Evolutionary conservation across 2,797 vertebrate species (phyloP).

Genomic region (Pseudomugil tenellus): DNA sequence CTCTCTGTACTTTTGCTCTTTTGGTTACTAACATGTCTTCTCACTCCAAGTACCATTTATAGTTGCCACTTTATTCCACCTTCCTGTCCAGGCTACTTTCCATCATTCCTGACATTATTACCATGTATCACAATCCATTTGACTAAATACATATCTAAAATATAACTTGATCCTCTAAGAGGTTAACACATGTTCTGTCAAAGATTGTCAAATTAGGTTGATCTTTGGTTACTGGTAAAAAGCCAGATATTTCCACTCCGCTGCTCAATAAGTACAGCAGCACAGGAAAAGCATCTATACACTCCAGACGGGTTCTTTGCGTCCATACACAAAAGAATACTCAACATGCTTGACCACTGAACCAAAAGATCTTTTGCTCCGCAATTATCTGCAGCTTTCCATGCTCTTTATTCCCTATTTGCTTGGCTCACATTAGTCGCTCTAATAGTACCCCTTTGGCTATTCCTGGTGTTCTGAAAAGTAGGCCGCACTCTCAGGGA

Average conservation of each 20-base stretch:
- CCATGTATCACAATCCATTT: conserved; percentile 27
- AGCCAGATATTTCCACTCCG: conserved; percentile 14
- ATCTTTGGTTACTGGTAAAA: conserved; percentile 45
- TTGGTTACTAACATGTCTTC: conserved; percentile 25
- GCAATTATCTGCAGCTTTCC: conserved; percentile 75
- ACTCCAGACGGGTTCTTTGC: conserved; percentile 18
- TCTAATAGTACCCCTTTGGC: conserved; percentile 76
- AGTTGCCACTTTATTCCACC: conserved; percentile 32
- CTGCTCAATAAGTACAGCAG: conserved; percentile 3
- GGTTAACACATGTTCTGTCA: conserved; percentile 42
- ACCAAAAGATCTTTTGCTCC: conserved; percentile 58
- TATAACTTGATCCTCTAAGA: conserved; percentile 53
- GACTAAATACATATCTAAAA: conserved; percentile 40
- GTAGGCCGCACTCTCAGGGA: conserved; percentile 84
- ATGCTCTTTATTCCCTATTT: conserved; percentile 78
- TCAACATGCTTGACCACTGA: conserved; percentile 37
- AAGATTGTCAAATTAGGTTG: conserved; percentile 64
- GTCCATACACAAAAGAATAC: conserved; percentile 9
- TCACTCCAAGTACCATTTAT: conserved; percentile 27
- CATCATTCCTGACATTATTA: conserved; percentile 28
- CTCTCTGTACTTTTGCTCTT: conserved; percentile 34
- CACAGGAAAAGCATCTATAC: background rate
- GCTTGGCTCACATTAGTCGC: conserved; percentile 80
- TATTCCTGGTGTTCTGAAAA: conserved; percentile 83
- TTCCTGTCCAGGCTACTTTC: conserved; percentile 14